A percentile compares a stretch with the other conserved stretches of the same genome.
Conservation (phyloP, 2,113 vertebrate genomes). For the Xiphorhynchus elegans region DNA sequence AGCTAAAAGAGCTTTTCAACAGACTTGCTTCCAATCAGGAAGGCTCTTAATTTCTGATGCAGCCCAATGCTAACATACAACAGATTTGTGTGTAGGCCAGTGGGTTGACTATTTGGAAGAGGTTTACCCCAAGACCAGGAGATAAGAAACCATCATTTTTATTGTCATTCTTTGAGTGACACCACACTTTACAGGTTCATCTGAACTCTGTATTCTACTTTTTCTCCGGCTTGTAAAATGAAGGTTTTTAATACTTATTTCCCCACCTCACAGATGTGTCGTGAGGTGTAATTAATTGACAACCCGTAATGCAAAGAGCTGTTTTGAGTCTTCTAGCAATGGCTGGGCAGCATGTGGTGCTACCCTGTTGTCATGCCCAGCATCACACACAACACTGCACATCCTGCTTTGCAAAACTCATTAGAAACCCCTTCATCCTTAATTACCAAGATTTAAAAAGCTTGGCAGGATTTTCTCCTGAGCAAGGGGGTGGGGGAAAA, state of each 20-base stretch:
- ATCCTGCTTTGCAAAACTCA: background rate
- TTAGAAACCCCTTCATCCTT: background rate
- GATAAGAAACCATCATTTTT: background rate
- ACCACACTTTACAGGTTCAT: background rate
- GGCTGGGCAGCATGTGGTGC: background rate
- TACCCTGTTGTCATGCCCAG: background rate
- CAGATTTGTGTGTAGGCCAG: accelerated
- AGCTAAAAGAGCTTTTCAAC: background rate
- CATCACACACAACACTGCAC: background rate
- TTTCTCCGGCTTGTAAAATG: background rate
- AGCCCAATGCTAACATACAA: background rate
- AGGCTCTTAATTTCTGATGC: background rate
- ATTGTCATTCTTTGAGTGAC: background rate
- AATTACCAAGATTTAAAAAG: background rate
- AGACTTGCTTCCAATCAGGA: background rate
- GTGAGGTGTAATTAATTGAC: background rate
- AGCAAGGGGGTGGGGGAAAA: background rate
- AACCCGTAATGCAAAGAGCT: background rate
- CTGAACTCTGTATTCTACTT: background rate
- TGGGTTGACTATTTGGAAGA: background rate
- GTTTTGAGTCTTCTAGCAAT: background rate
- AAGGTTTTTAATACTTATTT: background rate
- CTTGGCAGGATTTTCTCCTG: background rate
- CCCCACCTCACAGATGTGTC: background rate
- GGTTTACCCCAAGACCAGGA: background rate